These are phyloP conservation scores for Acrossocheilus fasciatus DNA, from an alignment of 2,797 vertebrate genomes.

Conservation along the genomic window DNA sequence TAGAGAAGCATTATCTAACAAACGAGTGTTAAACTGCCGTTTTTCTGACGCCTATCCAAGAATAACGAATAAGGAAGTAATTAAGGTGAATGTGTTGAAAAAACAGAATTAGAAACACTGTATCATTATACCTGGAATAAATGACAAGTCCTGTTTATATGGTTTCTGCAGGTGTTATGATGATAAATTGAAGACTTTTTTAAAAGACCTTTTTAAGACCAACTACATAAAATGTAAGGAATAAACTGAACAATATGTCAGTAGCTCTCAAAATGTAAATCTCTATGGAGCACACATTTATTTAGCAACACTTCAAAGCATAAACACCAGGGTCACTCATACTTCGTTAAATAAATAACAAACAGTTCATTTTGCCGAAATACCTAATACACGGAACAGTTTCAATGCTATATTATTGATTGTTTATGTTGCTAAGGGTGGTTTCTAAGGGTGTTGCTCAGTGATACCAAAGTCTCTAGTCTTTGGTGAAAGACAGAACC, in stretches of 20 bases:
- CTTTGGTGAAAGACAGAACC: too few species aligned
- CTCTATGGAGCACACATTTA: too few species aligned
- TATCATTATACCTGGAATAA: background rate
- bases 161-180: background rate
- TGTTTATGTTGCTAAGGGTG: too few species aligned
- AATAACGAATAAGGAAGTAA: background rate
- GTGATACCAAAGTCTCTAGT: too few species aligned
- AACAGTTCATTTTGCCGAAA: too few species aligned
- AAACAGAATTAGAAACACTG: background rate
- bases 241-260: background rate
- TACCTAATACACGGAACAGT: too few species aligned
- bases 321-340: too few species aligned
- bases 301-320: too few species aligned
- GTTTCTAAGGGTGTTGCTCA: too few species aligned
- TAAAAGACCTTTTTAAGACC: background rate
- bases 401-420: too few species aligned
- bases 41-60: background rate
- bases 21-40: background rate
- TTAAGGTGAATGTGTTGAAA: background rate
- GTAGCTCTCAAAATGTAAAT: too few species aligned
- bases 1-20: background rate
- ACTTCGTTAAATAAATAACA: too few species aligned
- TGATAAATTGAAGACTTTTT: background rate
- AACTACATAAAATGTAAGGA: background rate
- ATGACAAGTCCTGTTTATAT: background rate